Conservation (phyloP, 2,113 vertebrate genomes). For the Sakesphorus luctuosus region DNA sequence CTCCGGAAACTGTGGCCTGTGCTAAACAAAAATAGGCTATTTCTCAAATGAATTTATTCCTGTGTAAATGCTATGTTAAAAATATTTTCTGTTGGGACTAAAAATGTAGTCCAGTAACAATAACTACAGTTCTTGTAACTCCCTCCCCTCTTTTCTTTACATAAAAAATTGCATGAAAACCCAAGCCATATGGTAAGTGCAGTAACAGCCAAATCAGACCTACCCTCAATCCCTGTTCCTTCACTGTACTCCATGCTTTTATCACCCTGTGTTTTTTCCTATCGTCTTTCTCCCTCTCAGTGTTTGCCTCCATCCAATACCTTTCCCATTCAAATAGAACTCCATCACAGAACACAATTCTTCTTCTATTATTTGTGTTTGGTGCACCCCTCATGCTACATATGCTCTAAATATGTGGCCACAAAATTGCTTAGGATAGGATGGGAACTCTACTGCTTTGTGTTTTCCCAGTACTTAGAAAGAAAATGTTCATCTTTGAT, state of each 20-base stretch:
- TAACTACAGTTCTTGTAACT: neutral
- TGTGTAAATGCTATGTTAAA: neutral
- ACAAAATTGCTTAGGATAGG: neutral
- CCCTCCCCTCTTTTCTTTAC: no score
- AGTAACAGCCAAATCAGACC: neutral
- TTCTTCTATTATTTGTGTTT: neutral
- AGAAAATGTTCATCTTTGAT: neutral
- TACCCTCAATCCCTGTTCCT: neutral
- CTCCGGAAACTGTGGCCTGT: neutral
- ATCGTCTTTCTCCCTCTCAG: neutral
- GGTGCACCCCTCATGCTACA: fast-evolving
- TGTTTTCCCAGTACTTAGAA: neutral
- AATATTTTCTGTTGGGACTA: neutral
- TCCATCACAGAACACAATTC: neutral
- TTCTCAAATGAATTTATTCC: neutral
- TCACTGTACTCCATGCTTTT: neutral
- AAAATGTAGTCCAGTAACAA: neutral
- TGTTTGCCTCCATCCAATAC: neutral
- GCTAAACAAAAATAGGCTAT: neutral
- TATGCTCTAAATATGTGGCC: neutral
- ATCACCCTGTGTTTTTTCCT: neutral
- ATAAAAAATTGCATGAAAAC: neutral
- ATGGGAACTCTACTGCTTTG: neutral
- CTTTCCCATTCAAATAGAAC: neutral
- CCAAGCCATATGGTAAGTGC: neutral